Conservation (phyloP, 2,888 invertebrate species). For the Ligdia adustata region DNA sequence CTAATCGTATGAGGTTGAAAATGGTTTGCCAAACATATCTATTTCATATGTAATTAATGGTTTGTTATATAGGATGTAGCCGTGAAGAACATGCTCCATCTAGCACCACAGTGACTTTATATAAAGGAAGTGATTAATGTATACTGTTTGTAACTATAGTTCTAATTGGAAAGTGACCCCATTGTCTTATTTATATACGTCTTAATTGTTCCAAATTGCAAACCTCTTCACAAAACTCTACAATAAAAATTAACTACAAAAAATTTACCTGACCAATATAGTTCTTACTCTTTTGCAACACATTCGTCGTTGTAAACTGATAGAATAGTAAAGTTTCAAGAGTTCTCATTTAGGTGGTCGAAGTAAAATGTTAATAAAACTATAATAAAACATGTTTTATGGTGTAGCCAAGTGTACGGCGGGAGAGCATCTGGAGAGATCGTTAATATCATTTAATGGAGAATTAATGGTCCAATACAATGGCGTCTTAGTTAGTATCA, state of each 20-base stretch:
- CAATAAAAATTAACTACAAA: neutral
- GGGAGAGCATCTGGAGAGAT: constrained; percentile 27
- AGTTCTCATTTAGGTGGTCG: neutral
- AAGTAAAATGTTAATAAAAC: constrained; percentile 2
- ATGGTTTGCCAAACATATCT: no score
- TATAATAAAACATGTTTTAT: constrained; percentile 10
- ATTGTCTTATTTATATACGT: no score
- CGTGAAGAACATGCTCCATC: no score
- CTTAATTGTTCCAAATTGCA: no score
- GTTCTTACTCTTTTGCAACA: constrained; percentile 11
- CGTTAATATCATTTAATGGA: constrained; percentile 23
- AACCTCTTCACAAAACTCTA: no score
- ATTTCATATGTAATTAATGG: no score
- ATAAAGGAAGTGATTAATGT: no score
- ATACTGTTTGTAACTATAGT: no score
- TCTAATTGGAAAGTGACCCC: no score
- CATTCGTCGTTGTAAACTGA: neutral
- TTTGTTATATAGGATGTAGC: no score
- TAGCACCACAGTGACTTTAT: no score
- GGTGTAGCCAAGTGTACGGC: constrained; percentile 2
- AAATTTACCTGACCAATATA: constrained; percentile 16
- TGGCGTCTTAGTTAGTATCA: constrained; percentile 8
- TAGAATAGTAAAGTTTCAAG: neutral
- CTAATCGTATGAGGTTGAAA: no score
- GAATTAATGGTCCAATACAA: constrained; percentile 26